A percentile compares a stretch with the other conserved stretches of the same genome.
Evolutionary conservation across 2,888 invertebrate genomes (phyloP).

Genomic region (Tribolium freemani): DNA sequence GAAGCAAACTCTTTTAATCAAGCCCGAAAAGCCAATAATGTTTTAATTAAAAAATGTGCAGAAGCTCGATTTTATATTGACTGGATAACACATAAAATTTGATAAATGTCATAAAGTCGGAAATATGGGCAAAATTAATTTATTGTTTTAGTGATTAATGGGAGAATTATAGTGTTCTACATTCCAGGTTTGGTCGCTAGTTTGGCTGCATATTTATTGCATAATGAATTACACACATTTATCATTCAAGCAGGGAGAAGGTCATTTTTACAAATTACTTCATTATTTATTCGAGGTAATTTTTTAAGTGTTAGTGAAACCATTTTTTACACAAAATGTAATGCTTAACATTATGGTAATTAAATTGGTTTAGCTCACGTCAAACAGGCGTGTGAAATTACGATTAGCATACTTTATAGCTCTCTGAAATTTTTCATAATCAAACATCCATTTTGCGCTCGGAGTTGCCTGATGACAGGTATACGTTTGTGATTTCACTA

Average conservation of each 20-base stretch:
- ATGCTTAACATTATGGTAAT: constrained; percentile 24
- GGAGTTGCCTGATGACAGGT: neutral
- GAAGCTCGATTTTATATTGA: neutral
- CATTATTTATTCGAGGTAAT: constrained; percentile 24
- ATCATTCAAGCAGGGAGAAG: constrained; percentile 17
- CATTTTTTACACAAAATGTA: neutral
- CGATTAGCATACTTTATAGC: neutral
- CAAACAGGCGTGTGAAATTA: constrained; percentile 24
- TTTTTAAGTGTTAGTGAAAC: constrained; percentile 15
- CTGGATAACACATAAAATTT: constrained; percentile 3
- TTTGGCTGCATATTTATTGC: constrained; percentile 37
- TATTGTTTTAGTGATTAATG: constrained; percentile 30
- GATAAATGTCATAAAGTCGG: neutral
- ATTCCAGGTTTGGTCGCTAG: constrained; percentile 17
- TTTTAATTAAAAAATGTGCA: constrained; percentile 9
- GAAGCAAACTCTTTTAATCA: constrained; percentile 58
- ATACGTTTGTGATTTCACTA: neutral
- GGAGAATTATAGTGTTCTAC: constrained; percentile 19
- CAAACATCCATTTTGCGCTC: neutral
- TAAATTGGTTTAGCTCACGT: constrained; percentile 8
- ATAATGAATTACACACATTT: constrained; percentile 33
- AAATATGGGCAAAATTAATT: constrained; percentile 17
- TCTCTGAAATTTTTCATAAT: neutral
- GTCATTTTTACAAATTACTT: constrained; percentile 30
- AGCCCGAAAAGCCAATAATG: constrained; percentile 23